Percentiles rank a stretch among this genome's conserved stretches.
These are phyloP conservation scores for Prenolepis imparis DNA, from an alignment of 2,888 invertebrate genomes.

Conservation along the genomic window DNA sequence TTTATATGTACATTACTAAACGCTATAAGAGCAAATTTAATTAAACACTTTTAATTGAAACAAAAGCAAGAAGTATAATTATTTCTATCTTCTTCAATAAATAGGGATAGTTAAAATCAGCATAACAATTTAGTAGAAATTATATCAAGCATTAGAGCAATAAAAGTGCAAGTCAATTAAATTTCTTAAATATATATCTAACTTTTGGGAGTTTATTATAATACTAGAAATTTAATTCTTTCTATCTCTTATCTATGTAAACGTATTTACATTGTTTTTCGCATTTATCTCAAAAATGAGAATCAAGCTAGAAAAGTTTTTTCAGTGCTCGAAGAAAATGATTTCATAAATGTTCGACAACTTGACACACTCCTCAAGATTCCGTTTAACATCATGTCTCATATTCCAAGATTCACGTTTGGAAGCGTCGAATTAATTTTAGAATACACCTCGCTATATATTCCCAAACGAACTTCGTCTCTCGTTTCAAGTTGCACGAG, in stretches of 20 bases:
- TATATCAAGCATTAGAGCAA: background rate
- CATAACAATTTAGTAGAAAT: background rate
- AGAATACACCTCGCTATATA: slow-evolving; percentile 37
- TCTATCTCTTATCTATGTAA: background rate
- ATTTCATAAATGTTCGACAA: background rate
- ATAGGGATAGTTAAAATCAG: background rate
- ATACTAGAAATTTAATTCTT: background rate
- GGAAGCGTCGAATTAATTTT: slow-evolving; percentile 50
- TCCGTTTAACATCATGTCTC: slow-evolving; percentile 3
- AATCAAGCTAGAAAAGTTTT: background rate
- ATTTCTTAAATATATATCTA: background rate
- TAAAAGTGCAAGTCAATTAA: background rate
- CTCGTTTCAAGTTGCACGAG: slow-evolving; percentile 32
- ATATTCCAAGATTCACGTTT: slow-evolving; percentile 35
- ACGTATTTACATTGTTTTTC: background rate
- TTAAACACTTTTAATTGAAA: background rate
- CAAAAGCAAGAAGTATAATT: background rate
- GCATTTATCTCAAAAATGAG: background rate
- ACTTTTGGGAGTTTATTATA: background rate
- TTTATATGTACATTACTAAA: background rate
- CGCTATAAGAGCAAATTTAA: background rate
- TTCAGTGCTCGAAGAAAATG: background rate
- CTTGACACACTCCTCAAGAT: background rate
- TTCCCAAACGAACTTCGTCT: slow-evolving; percentile 21
- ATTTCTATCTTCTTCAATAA: background rate